Base-by-base conservation (phyloP, 2,888 invertebrate genomes). In the Isoperla grammatica region DNA sequence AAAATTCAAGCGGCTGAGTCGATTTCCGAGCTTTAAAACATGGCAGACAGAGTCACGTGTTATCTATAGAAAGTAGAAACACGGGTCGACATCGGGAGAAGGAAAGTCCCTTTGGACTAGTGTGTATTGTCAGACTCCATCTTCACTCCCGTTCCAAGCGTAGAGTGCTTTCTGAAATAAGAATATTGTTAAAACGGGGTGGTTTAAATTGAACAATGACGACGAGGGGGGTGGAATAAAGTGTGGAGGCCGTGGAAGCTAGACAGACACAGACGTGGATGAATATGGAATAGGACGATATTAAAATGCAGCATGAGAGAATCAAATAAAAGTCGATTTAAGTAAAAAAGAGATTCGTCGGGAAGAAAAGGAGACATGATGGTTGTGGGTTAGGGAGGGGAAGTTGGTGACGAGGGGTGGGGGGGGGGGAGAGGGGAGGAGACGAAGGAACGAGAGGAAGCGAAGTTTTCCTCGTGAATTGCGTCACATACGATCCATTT, bases 261-360 rank as follows among this genome's bases (percentile, higher is more conserved):
- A 45, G 40, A 40, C 15, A 45, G 40, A 40, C 15, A 40, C 56
- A 48, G 60, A 61, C 45, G 45, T 53, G 61, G 54, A 61, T 61
- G 61, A 53, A 60, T 60, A 60, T 60, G 60, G 60, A 55, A 37
- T 42, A 50, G 53, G 57, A 22, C 22, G 57, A 61, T 61, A 61
- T 61, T 61, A 61, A 61, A 61, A 57, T 61, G 61, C 61, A 54
- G 57, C 46, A 57, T 39, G 48, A 35, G 57, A 53, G 57, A 61
- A 61, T 61, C 57, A 61, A 61, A 61, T 61, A 61, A 61, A 61
- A 61, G 57, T 61, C 53, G 57, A 61, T 61, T 54, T 57, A 57
- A 61, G 61, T 54, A 61, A 57, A 57, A 57, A 61, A 57, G 45
- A 45, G 45, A 15, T 13, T 43, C 20, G 45, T 15, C 9, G 43